Evolutionary conservation across 2,113 vertebrate genomes (phyloP).

Genomic region (Castor canadensis): DNA sequence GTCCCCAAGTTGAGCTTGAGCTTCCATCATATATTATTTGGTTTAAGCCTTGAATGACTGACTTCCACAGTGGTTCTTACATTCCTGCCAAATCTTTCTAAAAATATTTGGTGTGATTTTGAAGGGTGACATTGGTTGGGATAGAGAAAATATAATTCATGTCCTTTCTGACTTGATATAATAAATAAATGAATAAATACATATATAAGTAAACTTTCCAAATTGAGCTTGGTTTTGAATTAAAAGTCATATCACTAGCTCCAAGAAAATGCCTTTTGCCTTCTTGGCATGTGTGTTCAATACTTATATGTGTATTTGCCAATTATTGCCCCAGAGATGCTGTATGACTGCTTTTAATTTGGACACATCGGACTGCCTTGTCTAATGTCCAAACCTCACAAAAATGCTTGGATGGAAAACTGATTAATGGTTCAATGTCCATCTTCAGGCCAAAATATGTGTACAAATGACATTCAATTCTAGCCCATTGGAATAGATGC

Average conservation of each 20-base stretch:
- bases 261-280: conserved; percentile 41
- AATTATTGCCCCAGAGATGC: conserved; percentile 37
- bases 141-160: conserved; percentile 52
- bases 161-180: conserved; percentile 46
- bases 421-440: not conserved
- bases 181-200: conserved; percentile 31
- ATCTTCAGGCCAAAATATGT: conserved; percentile 42
- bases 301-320: conserved; percentile 46
- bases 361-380: not conserved
- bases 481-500: not conserved
- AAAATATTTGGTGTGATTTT: conserved; percentile 57
- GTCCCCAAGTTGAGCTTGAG: not conserved
- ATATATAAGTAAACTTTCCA: not conserved
- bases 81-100: conserved; percentile 51
- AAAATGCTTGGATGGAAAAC: conserved; percentile 44
- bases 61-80: not conserved
- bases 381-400: not conserved
- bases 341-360: conserved; percentile 47
- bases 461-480: not conserved
- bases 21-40: not conserved
- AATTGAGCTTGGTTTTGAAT: conserved; percentile 36
- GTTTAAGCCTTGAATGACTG: conserved; percentile 29
- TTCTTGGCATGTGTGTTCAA: conserved; percentile 51
- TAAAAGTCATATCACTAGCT: conserved; percentile 8
- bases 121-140: conserved; percentile 45